A percentile compares a stretch with the other conserved stretches of the same genome.
Conservation (phyloP, 2,888 invertebrate species). For the Tridacna crocea region DNA sequence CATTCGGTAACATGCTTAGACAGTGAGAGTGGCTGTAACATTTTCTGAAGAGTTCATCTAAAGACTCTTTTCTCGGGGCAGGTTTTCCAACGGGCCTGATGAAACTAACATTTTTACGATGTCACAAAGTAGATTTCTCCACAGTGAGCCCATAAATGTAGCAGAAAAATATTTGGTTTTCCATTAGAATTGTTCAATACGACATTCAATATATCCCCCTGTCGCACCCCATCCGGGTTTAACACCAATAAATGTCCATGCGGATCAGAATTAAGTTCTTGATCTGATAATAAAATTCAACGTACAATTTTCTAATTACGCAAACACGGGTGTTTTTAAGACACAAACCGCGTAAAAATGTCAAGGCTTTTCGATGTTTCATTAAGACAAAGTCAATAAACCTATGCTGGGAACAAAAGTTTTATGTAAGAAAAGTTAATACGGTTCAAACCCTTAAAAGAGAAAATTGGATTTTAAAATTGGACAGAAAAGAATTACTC, state of each 20-base stretch:
- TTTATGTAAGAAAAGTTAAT: constrained; percentile 7
- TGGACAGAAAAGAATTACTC: no score
- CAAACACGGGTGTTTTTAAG: constrained; percentile 13
- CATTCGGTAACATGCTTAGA: no score
- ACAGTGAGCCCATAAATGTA: constrained; percentile 44
- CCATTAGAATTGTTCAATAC: constrained; percentile 43
- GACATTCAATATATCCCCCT: constrained; percentile 49
- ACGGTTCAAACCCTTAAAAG: constrained; percentile 4
- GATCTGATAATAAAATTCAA: constrained; percentile 46
- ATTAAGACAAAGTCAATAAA: constrained; percentile 17
- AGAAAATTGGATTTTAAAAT: constrained; percentile 9
- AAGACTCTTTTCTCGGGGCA: background rate
- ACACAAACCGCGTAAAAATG: constrained; percentile 14
- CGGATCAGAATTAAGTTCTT: constrained; percentile 51
- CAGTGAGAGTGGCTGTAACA: background rate
- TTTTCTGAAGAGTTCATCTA: background rate
- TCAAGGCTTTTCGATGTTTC: constrained; percentile 24
- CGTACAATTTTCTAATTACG: constrained; percentile 56
- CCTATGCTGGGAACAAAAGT: constrained; percentile 1
- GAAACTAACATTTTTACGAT: constrained; percentile 20
- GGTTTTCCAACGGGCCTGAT: background rate
- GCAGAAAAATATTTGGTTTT: constrained; percentile 42
- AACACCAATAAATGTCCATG: constrained; percentile 51
- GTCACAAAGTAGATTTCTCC: constrained; percentile 24
- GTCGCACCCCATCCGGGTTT: constrained; percentile 43